These are phyloP conservation scores for Manacus vitellinus DNA, from an alignment of 2,113 vertebrate genomes.

Conservation along the genomic window DNA sequence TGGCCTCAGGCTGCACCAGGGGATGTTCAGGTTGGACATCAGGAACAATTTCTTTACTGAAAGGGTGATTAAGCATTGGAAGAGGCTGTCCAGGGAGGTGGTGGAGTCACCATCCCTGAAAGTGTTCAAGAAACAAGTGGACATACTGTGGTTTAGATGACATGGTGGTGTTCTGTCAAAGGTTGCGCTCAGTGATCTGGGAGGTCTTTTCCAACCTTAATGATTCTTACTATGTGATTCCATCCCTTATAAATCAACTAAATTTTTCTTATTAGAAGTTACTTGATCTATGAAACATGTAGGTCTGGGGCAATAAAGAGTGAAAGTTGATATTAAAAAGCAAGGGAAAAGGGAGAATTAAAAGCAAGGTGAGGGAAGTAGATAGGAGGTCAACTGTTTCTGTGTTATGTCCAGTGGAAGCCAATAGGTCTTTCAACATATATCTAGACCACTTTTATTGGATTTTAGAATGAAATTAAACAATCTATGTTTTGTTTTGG, in stretches of 20 bases:
- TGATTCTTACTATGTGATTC: not conserved
- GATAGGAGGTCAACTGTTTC: conserved; percentile 52
- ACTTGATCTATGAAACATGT: conserved; percentile 46
- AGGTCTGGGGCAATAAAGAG: conserved; percentile 26
- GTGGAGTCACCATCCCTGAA: not conserved
- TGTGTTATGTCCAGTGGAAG: not conserved
- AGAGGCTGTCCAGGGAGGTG: not conserved
- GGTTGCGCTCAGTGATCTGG: not conserved
- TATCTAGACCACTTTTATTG: not conserved
- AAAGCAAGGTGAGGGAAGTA: conserved; percentile 56
- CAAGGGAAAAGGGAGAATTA: conserved; percentile 26
- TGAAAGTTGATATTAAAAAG: conserved; percentile 67
- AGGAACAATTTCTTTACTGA: not conserved
- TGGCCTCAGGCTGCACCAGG: not conserved
- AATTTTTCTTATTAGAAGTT: conserved; percentile 19
- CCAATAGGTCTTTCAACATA: not conserved
- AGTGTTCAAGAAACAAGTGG: not conserved
- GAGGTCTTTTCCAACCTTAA: not conserved
- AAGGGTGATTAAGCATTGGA: not conserved
- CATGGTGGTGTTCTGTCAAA: not conserved
- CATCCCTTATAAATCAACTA: conserved; percentile 38
- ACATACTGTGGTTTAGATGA: rapidly evolving
- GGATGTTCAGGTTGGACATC: not conserved
- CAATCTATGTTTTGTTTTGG: conserved; percentile 17
- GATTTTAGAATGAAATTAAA: conserved; percentile 48